Evolutionary conservation across 1,140 invertebrate species (phyloP), one percentile per base, ranked within the genome.

Genomic region (Rhopalosiphum maidis): DNA sequence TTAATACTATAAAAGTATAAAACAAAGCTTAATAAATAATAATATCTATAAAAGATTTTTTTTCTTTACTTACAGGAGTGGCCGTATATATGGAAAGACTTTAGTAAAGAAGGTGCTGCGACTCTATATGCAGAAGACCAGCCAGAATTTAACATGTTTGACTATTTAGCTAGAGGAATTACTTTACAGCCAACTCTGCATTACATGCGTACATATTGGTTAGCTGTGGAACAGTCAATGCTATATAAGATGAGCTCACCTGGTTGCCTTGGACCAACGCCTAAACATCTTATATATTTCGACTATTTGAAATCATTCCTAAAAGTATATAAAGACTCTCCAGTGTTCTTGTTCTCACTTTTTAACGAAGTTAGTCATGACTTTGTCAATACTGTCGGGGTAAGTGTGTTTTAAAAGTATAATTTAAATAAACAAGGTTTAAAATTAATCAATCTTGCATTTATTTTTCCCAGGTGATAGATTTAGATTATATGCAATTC

Each of bases 71-170:
- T 90, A 94, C 96, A 96, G 92, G 94, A 96, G 77, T 98, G 98
- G 94, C 96, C 97, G 1, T 97, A 98, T 94, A 95, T 98, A 30
- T 99, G 98, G 98, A 97, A 97, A 89, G 96, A 96, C 93, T 98
- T 96, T 94, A 96, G 96, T 93, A 95, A 97, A 37, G 95, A 96
- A 30, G 77, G 97, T 1, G 98, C 97, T 94, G 96, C 96, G 3
- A 96, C 96, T 6, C 94, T 95, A 43, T 95, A 94, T 93, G 94
- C 94, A 8, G 96, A 96, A 94, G 96, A 96, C 94, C 93, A 94
- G 37, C 94, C 95, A 2, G 93, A 95, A 48, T 94, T 95, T 86
- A 94, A 95, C 9, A 95, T 95, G 77, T 96, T 96, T 92, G 95
- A 95, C 94, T 96, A 95, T 93, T n/a, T 95, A 18, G 94, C 94